phyloP scores from a whole-genome alignment of 2,113 vertebrate species.

The Todiramphus saurophagus region DNA sequence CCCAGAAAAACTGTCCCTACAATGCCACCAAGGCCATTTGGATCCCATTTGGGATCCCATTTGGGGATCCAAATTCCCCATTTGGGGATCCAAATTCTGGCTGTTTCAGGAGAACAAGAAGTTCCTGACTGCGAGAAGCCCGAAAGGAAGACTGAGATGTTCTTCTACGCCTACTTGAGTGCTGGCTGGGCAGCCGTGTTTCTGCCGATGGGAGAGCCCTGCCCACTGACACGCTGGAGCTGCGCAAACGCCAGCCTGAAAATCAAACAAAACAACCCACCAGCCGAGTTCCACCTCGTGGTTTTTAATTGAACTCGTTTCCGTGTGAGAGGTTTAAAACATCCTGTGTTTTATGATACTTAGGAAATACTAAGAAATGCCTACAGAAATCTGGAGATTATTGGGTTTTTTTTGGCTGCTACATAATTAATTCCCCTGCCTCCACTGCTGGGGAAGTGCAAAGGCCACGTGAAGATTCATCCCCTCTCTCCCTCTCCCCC shows the following conservation, averaged over 20 bases:
- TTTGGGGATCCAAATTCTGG: not conserved
- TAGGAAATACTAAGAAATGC: slow-evolving; percentile 10
- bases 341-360: not conserved
- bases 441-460: not conserved
- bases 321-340: not conserved
- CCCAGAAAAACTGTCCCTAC: not conserved
- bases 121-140: not conserved
- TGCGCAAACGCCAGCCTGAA: not conserved
- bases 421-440: not conserved
- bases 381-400: slow-evolving; percentile 4
- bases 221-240: not conserved
- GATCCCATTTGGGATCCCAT: not conserved
- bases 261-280: not conserved
- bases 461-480: not conserved
- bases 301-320: slow-evolving; percentile 4
- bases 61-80: not conserved
- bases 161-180: not conserved
- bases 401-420: not conserved
- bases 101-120: not conserved
- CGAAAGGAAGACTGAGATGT: not conserved
- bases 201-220: not conserved
- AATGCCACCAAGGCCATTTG: not conserved
- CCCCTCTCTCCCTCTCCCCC: not conserved
- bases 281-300: not conserved
- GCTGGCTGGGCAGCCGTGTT: not conserved